Percentiles rank a stretch among this genome's conserved stretches.
These are phyloP conservation scores for Phocides pigmalion DNA, from an alignment of 1,140 invertebrate genomes.

Conservation along the genomic window DNA sequence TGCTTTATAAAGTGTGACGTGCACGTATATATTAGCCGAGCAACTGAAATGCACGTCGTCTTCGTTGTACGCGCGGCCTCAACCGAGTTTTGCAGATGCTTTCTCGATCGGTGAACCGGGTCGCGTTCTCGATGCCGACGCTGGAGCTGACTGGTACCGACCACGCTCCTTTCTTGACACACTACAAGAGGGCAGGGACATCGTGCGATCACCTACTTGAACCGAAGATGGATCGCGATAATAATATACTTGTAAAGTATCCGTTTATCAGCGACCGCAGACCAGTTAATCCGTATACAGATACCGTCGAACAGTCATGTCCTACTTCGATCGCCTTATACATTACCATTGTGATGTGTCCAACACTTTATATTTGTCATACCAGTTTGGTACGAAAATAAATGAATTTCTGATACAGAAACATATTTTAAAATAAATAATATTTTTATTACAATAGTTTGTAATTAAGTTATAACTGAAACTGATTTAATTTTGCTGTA, in stretches of 20 bases:
- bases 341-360: background rate
- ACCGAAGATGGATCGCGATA: constrained; percentile 8
- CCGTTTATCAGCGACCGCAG: constrained; percentile 9
- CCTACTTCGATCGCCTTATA: constrained; percentile 6
- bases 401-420: no score
- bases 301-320: constrained; percentile 19
- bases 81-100: constrained; percentile 83
- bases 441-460: no score
- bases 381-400: no score
- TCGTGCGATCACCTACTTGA: background rate
- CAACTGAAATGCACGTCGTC: constrained; percentile 50
- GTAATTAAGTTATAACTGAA: background rate
- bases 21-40: constrained; percentile 14
- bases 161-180: constrained; percentile 51
- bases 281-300: constrained; percentile 23
- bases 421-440: no score
- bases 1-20: constrained; percentile 22
- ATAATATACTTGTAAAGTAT: background rate
- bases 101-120: constrained; percentile 82
- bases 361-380: background rate
- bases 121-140: constrained; percentile 77
- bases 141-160: constrained; percentile 59
- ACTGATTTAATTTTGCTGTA: constrained; percentile 8
- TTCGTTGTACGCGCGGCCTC: constrained; percentile 73
- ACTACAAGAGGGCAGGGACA: constrained; percentile 38